A percentile compares a stretch with the other conserved stretches of the same genome.
Conservation (phyloP, 2,113 vertebrate species). For the Xenus cinereus region DNA sequence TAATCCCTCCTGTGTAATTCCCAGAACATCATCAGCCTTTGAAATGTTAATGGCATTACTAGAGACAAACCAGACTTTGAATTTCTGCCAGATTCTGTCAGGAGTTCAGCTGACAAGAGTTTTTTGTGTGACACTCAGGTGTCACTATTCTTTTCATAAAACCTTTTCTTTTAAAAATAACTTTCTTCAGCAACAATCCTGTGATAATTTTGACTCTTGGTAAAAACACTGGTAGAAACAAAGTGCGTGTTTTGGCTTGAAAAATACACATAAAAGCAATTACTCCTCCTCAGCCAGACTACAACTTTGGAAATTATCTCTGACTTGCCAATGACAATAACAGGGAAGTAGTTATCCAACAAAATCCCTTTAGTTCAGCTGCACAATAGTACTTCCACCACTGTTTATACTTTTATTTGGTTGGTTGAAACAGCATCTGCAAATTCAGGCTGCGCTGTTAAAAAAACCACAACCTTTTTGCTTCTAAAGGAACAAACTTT, state of each 20-base stretch:
- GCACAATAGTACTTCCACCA: background rate
- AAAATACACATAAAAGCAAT: slow-evolving; percentile 33
- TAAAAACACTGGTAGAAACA: background rate
- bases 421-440: background rate
- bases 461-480: background rate
- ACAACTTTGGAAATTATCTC: background rate
- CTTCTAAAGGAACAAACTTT: background rate
- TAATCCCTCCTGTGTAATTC: slow-evolving; percentile 22
- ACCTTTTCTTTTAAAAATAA: background rate
- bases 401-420: background rate
- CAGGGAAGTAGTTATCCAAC: background rate
- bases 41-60: slow-evolving; percentile 48
- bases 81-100: slow-evolving; percentile 27
- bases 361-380: slow-evolving; percentile 12
- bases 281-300: background rate
- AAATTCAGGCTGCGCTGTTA: background rate
- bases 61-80: slow-evolving; percentile 26
- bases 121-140: background rate
- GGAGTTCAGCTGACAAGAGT: slow-evolving; percentile 8
- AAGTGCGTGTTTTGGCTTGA: background rate
- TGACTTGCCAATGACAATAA: background rate
- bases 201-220: background rate
- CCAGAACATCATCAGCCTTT: slow-evolving; percentile 21
- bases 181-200: background rate
- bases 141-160: background rate